These are phyloP conservation scores for Sebastes baramenuke DNA, from an alignment of 2,797 vertebrate species.

Conservation along the genomic window DNA sequence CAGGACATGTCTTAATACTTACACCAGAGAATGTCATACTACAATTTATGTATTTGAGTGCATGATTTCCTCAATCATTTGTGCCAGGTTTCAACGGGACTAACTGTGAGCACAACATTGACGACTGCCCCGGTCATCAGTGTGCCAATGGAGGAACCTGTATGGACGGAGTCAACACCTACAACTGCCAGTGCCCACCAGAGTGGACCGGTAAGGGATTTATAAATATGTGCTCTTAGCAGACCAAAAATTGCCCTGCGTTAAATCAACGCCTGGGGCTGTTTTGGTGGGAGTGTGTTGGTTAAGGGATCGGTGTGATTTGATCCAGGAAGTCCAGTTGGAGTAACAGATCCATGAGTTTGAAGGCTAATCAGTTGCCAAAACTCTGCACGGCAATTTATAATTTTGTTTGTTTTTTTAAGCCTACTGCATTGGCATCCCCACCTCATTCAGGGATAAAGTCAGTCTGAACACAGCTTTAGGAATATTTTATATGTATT, in stretches of 20 bases:
- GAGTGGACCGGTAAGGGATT: conserved; percentile 91
- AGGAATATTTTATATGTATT: neutral
- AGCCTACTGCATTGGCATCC: neutral
- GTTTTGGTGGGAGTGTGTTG: neutral
- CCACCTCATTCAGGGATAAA: neutral
- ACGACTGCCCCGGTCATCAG: conserved; percentile 92
- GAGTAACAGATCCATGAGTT: neutral
- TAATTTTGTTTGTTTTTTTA: neutral
- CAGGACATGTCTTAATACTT: neutral
- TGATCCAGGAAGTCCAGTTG: neutral
- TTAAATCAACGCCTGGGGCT: neutral
- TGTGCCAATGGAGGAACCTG: conserved; percentile 93
- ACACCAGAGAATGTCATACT: neutral
- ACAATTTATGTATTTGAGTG: neutral
- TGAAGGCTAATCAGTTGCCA: neutral
- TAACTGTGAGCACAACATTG: conserved; percentile 91
- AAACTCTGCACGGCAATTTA: neutral
- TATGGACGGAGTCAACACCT: conserved; percentile 95
- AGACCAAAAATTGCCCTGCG: neutral
- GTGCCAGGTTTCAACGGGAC: conserved; percentile 90
- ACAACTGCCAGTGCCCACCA: conserved; percentile 95
- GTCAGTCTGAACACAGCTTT: neutral
- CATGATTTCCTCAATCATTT: neutral
- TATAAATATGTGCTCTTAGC: neutral
- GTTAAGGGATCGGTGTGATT: neutral